phyloP scores from a whole-genome alignment of 2,113 vertebrate species.

The Ahaetulla prasina region DNA sequence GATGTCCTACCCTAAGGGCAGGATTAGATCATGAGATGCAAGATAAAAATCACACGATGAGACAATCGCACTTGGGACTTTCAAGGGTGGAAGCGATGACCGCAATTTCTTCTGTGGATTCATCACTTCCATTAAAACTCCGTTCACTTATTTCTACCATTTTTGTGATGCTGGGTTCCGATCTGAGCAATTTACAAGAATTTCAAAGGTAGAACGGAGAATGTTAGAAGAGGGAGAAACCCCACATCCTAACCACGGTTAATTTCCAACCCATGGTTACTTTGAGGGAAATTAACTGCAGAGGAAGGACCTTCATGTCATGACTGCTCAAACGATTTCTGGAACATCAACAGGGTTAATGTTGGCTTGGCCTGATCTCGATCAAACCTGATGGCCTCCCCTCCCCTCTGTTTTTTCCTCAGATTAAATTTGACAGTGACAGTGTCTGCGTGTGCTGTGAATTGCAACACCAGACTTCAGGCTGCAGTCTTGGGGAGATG shows the following conservation, averaged over 20 bases:
- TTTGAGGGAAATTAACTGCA: neutral
- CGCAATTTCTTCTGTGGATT: neutral
- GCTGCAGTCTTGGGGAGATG: slow-evolving; percentile 92
- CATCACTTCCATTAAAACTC: neutral
- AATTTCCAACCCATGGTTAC: neutral
- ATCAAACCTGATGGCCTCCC: neutral
- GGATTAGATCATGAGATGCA: neutral
- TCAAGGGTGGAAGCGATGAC: neutral
- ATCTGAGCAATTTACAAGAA: neutral
- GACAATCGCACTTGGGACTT: neutral
- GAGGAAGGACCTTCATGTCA: neutral
- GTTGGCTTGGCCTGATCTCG: neutral
- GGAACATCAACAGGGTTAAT: neutral
- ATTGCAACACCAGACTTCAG: slow-evolving; percentile 85
- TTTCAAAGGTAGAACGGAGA: neutral
- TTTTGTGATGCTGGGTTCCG: neutral
- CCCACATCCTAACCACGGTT: neutral
- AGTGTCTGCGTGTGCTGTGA: slow-evolving; percentile 97
- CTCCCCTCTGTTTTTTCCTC: slow-evolving; percentile 17
- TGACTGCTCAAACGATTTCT: neutral
- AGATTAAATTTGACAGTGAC: slow-evolving; percentile 92
- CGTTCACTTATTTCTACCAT: neutral
- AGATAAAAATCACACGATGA: neutral
- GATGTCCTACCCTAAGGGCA: neutral
- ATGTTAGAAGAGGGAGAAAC: neutral